Evolutionary conservation across 2,797 vertebrate species (phyloP).

Genomic region (Siniperca scherzeri): DNA sequence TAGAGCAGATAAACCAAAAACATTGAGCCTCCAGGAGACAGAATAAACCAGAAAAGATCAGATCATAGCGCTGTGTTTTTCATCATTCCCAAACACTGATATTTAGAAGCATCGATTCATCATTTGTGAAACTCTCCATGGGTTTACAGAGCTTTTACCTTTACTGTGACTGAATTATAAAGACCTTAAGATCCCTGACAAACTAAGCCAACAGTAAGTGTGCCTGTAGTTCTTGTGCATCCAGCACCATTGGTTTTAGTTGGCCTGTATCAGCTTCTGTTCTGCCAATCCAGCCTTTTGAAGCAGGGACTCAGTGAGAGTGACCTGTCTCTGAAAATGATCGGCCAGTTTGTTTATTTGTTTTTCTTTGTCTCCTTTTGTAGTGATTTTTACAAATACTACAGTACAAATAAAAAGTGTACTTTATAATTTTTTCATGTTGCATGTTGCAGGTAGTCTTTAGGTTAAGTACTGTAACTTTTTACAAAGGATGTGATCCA

Average conservation of each 20-base stretch:
- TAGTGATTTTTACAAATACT: background rate
- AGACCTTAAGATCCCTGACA: background rate
- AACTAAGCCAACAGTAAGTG: slow-evolving; percentile 15
- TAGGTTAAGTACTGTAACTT: too few species aligned
- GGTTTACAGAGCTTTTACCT: background rate
- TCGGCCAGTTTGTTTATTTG: background rate
- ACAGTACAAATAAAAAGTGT: background rate
- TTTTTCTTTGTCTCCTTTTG: background rate
- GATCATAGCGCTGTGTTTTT: slow-evolving; percentile 6
- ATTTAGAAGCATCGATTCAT: slow-evolving; percentile 18
- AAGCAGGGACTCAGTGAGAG: background rate
- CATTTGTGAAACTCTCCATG: slow-evolving; percentile 1
- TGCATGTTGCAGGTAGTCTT: background rate
- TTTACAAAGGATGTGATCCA: background rate
- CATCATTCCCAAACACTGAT: slow-evolving; percentile 16
- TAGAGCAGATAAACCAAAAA: slow-evolving; percentile 64
- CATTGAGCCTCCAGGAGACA: slow-evolving; percentile 41
- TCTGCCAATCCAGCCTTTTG: slow-evolving; percentile 5
- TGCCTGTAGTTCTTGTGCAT: background rate
- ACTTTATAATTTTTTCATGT: background rate
- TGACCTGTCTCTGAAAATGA: background rate
- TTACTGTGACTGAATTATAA: background rate
- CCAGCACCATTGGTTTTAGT: background rate
- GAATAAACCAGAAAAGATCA: slow-evolving; percentile 14
- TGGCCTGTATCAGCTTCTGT: background rate